Evolutionary conservation across 1,140 invertebrate genomes (phyloP).

Genomic region (Hyles vespertilio): DNA sequence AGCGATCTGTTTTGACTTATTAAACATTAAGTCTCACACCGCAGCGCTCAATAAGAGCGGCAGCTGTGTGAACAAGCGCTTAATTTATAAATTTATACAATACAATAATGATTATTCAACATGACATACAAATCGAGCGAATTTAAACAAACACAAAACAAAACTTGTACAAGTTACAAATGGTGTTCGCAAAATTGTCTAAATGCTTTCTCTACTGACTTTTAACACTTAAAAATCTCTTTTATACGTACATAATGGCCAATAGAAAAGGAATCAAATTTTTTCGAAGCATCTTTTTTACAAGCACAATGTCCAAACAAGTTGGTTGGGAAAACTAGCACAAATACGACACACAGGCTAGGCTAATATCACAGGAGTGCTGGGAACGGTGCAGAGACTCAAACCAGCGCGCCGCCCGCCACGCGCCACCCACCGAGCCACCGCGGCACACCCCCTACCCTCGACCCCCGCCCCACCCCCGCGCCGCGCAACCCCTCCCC

Average conservation of each 20-base stretch:
- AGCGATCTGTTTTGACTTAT: slow-evolving; percentile 1
- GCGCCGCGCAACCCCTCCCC: slow-evolving; percentile 21
- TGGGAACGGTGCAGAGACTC: slow-evolving; percentile 55
- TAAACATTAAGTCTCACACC: background rate
- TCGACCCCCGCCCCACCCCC: slow-evolving; percentile 21
- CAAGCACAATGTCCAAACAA: slow-evolving; percentile 64
- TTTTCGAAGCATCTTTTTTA: slow-evolving; percentile 45
- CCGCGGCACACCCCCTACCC: slow-evolving; percentile 17
- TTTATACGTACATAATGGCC: slow-evolving; percentile 66
- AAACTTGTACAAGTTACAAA: slow-evolving; percentile 45
- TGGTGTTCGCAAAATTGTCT: slow-evolving; percentile 39
- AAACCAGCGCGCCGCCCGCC: slow-evolving; percentile 14
- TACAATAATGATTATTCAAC: slow-evolving; percentile 49
- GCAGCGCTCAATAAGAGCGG: slow-evolving; percentile 18
- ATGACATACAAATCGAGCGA: slow-evolving; percentile 45
- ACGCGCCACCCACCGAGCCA: slow-evolving; percentile 25
- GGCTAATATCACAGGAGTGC: slow-evolving; percentile 74
- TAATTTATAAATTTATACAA: slow-evolving; percentile 52
- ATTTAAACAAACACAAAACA: slow-evolving; percentile 34
- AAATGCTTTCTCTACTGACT: slow-evolving; percentile 47
- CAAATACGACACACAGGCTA: slow-evolving; percentile 72
- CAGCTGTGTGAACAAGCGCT: slow-evolving; percentile 46
- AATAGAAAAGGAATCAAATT: slow-evolving; percentile 53
- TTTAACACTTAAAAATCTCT: slow-evolving; percentile 57
- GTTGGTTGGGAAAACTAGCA: slow-evolving; percentile 66